phyloP scores from a whole-genome alignment of 2,888 invertebrate genomes.

The Malacosoma neustria region DNA sequence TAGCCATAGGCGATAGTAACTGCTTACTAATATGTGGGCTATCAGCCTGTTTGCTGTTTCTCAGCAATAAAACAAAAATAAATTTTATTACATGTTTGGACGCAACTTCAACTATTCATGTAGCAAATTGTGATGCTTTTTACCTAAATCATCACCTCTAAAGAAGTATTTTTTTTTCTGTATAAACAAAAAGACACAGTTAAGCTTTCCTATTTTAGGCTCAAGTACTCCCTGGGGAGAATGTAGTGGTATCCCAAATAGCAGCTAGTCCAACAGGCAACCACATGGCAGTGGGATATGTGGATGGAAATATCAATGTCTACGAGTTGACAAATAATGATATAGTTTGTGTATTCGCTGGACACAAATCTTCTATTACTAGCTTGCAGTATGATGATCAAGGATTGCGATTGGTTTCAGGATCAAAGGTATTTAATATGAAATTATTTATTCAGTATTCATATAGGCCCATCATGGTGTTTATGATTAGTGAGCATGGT shows the following conservation, averaged over 20 bases:
- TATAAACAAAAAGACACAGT: too few species aligned
- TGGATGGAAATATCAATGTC: slow-evolving; percentile 90
- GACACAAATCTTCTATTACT: slow-evolving; percentile 91
- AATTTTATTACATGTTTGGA: too few species aligned
- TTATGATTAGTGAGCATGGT: too few species aligned
- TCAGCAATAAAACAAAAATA: too few species aligned
- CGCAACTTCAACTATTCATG: too few species aligned
- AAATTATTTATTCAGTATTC: too few species aligned
- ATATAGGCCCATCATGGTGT: too few species aligned
- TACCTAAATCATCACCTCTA: background rate
- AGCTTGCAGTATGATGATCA: slow-evolving; percentile 86
- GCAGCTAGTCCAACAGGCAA: slow-evolving; percentile 84
- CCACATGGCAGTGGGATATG: slow-evolving; percentile 92
- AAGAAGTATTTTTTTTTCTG: background rate
- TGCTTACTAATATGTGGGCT: too few species aligned
- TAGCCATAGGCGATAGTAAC: too few species aligned
- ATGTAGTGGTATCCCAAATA: slow-evolving; percentile 84
- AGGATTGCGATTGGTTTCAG: slow-evolving; percentile 91
- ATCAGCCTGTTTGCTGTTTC: too few species aligned
- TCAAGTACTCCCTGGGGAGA: slow-evolving; percentile 86
- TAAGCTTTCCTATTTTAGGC: slow-evolving; percentile 77
- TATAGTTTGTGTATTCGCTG: slow-evolving; percentile 81
- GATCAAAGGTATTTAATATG: slow-evolving; percentile 79
- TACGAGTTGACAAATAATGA: slow-evolving; percentile 86
- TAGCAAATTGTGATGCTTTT: background rate